These are phyloP conservation scores for Drosophila villosipedis DNA, from an alignment of 2,888 invertebrate genomes.

Conservation along the genomic window DNA sequence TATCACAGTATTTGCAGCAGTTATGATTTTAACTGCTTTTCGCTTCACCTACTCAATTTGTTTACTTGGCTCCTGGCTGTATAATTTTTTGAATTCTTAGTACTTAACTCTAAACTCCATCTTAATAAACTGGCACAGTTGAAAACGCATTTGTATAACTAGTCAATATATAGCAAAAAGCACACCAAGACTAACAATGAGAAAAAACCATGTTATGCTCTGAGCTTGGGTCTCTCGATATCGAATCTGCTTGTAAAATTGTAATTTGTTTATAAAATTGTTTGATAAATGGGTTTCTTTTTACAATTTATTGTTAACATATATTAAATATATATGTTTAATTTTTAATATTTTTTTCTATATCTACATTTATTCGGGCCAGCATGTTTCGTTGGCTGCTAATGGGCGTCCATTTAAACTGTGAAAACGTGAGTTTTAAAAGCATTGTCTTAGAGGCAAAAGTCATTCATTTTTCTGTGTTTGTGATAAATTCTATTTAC, in stretches of 20 bases:
- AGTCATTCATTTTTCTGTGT: conserved; percentile 31
- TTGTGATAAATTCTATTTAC: conserved; percentile 70
- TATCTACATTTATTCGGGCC: background rate
- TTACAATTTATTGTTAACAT: background rate
- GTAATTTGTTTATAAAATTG: background rate
- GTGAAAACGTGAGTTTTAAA: conserved; percentile 43
- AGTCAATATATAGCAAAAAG: background rate
- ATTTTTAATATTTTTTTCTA: background rate
- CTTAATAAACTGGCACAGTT: background rate
- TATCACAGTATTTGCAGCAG: background rate
- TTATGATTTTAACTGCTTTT: background rate
- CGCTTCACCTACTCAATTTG: background rate
- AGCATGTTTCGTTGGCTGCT: conserved; percentile 49
- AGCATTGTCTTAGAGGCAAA: conserved; percentile 33
- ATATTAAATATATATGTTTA: background rate
- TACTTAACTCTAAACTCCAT: background rate
- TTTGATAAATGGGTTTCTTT: background rate
- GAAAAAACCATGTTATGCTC: background rate
- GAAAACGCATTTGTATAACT: background rate
- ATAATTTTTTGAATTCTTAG: background rate
- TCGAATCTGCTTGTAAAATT: background rate
- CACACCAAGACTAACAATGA: background rate
- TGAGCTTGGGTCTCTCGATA: background rate
- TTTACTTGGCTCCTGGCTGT: background rate
- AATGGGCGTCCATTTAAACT: conserved; percentile 50